A percentile compares a stretch with the other conserved stretches of the same genome.
Conservation (phyloP, 1,140 invertebrate species). For the Zaprionus africanus region DNA sequence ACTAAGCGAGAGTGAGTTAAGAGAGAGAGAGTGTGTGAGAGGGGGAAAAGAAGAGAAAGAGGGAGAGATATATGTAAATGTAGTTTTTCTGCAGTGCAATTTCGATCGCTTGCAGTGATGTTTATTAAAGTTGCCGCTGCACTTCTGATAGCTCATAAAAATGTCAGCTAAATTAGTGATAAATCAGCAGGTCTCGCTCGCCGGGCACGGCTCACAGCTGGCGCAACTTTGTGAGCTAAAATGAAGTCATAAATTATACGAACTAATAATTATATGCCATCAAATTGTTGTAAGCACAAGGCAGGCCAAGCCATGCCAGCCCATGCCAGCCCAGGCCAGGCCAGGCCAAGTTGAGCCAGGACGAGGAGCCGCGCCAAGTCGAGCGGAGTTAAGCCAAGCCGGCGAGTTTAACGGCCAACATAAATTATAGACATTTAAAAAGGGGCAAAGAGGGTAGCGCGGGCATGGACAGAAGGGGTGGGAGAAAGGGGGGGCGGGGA, state of each 20-base stretch:
- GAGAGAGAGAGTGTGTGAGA: not conserved
- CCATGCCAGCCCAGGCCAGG: slow-evolving; percentile 15
- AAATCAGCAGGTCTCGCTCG: slow-evolving; percentile 54
- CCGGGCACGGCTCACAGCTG: slow-evolving; percentile 7
- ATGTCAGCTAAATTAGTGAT: slow-evolving; percentile 72
- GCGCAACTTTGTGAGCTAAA: slow-evolving; percentile 70
- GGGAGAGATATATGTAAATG: not conserved
- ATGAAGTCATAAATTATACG: slow-evolving; percentile 81
- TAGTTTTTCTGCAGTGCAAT: not conserved
- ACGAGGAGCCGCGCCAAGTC: not conserved
- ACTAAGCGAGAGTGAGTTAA: not conserved
- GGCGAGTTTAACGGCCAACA: slow-evolving; percentile 74
- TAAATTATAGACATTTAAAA: slow-evolving; percentile 80
- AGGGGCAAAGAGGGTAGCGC: slow-evolving; percentile 23
- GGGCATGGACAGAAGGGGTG: not conserved
- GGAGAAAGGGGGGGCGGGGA: not conserved
- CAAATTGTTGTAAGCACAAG: slow-evolving; percentile 75
- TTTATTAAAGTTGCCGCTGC: slow-evolving; percentile 53
- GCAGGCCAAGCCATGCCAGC: slow-evolving; percentile 14
- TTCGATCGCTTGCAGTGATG: slow-evolving; percentile 18
- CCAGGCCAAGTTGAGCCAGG: not conserved
- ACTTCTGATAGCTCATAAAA: slow-evolving; percentile 63
- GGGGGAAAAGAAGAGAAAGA: not conserved
- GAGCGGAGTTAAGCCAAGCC: slow-evolving; percentile 28
- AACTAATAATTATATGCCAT: slow-evolving; percentile 82